Evolutionary conservation across 2,113 vertebrate species (phyloP).

Genomic region (Abramis brama): DNA sequence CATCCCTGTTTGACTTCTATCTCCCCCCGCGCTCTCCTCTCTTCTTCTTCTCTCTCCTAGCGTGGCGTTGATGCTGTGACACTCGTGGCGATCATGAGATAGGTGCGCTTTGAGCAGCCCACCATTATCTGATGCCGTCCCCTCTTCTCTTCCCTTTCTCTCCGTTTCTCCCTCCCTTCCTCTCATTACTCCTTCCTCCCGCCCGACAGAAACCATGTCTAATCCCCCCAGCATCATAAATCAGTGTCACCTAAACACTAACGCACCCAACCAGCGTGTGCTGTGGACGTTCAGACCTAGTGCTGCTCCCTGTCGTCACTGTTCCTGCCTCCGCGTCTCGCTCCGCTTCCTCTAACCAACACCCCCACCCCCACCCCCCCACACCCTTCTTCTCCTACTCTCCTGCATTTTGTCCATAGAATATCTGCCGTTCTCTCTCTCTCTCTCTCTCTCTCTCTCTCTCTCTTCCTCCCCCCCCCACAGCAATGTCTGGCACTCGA

Average conservation of each 20-base stretch:
- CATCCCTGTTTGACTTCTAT: conserved; percentile 61
- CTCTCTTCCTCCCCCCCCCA: not conserved
- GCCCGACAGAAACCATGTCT: conserved; percentile 7
- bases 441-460: conserved; percentile 15
- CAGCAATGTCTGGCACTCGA: conserved; percentile 19
- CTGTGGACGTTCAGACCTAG: not conserved
- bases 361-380: not conserved
- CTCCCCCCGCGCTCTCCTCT: conserved; percentile 50
- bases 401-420: conserved; percentile 1
- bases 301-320: conserved; percentile 28
- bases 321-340: conserved; percentile 35
- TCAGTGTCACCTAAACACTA: conserved; percentile 39
- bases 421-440: conserved; percentile 12
- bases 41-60: conserved; percentile 65
- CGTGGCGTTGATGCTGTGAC: conserved; percentile 63
- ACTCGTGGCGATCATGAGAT: conserved; percentile 72
- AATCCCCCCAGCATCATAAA: conserved; percentile 11
- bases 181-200: conserved; percentile 38
- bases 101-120: conserved; percentile 61
- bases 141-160: conserved; percentile 64
- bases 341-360: conserved; percentile 5
- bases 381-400: not conserved
- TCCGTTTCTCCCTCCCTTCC: conserved; percentile 47
- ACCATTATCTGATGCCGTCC: conserved; percentile 68
- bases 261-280: not conserved